Conservation (phyloP, 2,888 invertebrate genomes). For the Diplazon laetatorius region DNA sequence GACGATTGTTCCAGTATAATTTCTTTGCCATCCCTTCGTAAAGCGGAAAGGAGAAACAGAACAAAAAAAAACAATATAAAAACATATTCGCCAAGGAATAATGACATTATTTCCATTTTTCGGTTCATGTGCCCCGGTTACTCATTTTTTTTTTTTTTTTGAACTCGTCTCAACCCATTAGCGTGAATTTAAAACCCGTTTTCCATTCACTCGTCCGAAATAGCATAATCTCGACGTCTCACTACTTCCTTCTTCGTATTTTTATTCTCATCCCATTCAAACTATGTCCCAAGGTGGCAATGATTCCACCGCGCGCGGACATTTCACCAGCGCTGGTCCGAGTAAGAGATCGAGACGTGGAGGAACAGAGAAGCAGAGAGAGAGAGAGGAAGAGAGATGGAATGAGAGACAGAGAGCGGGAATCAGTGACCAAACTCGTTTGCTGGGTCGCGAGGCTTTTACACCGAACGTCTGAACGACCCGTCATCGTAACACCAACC, state of each 20-base stretch:
- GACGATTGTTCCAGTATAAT: background rate
- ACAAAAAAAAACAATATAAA: background rate
- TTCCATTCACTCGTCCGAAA: conserved; percentile 51
- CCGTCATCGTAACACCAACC: conserved; percentile 31
- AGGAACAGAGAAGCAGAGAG: background rate
- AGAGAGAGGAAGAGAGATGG: conserved; percentile 25
- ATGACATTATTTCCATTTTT: conserved; percentile 8
- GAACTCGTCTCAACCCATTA: conserved; percentile 38
- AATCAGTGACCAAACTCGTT: conserved; percentile 59
- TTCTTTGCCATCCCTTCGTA: no score
- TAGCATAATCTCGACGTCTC: conserved; percentile 45
- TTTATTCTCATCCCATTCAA: conserved; percentile 28
- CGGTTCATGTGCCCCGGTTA: conserved; percentile 9
- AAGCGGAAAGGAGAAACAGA: no score
- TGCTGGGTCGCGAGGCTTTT: conserved; percentile 53
- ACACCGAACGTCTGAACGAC: conserved; percentile 46
- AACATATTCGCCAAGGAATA: background rate
- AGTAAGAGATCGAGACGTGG: background rate
- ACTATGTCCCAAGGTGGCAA: conserved; percentile 36
- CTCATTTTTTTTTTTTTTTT: conserved; percentile 26
- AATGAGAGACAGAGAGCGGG: background rate
- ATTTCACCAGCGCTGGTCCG: conserved; percentile 29
- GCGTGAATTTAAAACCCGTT: conserved; percentile 50
- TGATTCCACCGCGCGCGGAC: conserved; percentile 48
- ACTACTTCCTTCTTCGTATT: conserved; percentile 41